phyloP scores from a whole-genome alignment of 2,888 invertebrate genomes.

The Trimorus sp. region DNA sequence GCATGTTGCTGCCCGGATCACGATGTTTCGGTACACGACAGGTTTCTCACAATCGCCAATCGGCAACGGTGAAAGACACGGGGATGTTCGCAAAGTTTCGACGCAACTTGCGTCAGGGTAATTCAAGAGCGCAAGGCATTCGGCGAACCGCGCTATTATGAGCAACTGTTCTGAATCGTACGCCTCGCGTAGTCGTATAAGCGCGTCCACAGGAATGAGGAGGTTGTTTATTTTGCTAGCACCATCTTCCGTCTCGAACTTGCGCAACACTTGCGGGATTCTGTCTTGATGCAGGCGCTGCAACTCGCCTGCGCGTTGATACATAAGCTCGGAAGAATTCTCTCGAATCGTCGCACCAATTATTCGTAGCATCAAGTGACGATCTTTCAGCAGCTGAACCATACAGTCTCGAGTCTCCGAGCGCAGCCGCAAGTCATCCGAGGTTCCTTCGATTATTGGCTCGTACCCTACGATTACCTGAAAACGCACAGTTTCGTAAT shows the following conservation, averaged over 20 bases:
- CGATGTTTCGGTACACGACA: slow-evolving; percentile 75
- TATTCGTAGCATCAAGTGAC: slow-evolving; percentile 77
- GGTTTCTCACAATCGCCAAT: slow-evolving; percentile 73
- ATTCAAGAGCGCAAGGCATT: slow-evolving; percentile 72
- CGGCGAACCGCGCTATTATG: slow-evolving; percentile 74
- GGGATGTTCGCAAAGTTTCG: slow-evolving; percentile 70
- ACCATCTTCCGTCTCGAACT: slow-evolving; percentile 71
- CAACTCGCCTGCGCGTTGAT: slow-evolving; percentile 72
- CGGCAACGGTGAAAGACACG: slow-evolving; percentile 72
- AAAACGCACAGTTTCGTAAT: no score
- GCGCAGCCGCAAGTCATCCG: slow-evolving; percentile 74
- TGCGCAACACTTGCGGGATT: slow-evolving; percentile 72
- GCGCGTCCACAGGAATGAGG: slow-evolving; percentile 78
- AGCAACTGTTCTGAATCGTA: slow-evolving; percentile 77
- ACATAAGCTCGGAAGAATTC: slow-evolving; percentile 72
- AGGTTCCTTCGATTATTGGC: slow-evolving; percentile 71
- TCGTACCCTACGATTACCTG: slow-evolving; percentile 79
- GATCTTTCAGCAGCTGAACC: slow-evolving; percentile 74
- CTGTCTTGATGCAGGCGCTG: slow-evolving; percentile 72
- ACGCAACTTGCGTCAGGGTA: slow-evolving; percentile 75
- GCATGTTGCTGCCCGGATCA: slow-evolving; percentile 79
- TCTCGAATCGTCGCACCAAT: slow-evolving; percentile 74
- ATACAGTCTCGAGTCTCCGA: slow-evolving; percentile 77
- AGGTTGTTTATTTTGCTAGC: slow-evolving; percentile 74
- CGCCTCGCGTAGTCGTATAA: slow-evolving; percentile 78